Evolutionary conservation across 2,888 invertebrate species (phyloP), one percentile per base, ranked within the genome.

Genomic region (Dasypogon diadema): DNA sequence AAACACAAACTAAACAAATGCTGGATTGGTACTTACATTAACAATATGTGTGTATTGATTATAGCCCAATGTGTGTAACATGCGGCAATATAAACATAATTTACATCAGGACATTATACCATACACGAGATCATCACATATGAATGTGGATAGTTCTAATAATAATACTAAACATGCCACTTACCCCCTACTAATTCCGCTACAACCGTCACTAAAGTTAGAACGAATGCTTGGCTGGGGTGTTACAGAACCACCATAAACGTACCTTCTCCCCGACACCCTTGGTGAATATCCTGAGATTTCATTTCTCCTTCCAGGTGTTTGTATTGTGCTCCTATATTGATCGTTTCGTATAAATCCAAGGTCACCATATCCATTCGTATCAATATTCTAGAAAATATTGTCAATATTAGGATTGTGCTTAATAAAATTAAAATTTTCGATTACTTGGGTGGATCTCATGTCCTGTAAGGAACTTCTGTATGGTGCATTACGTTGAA

Each of bases 221-320:
- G 88, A 88, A 78, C 89, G 87, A 37, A 88, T 87, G 54, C 88
- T 85, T 55, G 89, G 89, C 76, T 89, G 86, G 21, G 89, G 89
- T 63, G 90, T 89, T 76, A 89, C 83, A 70, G 89, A 89, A 42
- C 90, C 89, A 16, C 88, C 88, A 81, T 89, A 89, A 77, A 88
- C 86, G 81, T 89, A 89, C 81, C 89, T 86, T 82, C 81, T 79
- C 74, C 80, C 75, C 75, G 79, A 74, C 70, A 77, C 74, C 16
- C 48, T 76, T 70, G 79, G 74, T 42, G 79, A 76, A 68, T 76
- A 55, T 77, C 73, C 73, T 73, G 60, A 54, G 70, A 73, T 68
- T 78, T 78, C 75, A 79, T 46, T 58, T 37, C 56, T 14, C 42
- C 26, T 12, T 46, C 77, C 79, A n/a, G 81, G 77, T 48, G 81